These are phyloP conservation scores for Spinus olivaceus DNA, from an alignment of 2,797 vertebrate species.

Conservation along the genomic window DNA sequence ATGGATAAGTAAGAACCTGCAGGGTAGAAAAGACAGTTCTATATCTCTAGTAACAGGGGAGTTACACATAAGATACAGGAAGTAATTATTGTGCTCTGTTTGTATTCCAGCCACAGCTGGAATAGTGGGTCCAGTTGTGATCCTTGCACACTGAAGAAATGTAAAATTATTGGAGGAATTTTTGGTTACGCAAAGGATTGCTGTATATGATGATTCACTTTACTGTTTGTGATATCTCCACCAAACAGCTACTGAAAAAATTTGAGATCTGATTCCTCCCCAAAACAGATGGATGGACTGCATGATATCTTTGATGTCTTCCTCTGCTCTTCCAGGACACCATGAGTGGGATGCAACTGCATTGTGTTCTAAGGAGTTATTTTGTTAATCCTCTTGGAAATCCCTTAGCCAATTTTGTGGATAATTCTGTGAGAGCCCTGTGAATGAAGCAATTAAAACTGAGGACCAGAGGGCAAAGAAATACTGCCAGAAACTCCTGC, in stretches of 20 bases:
- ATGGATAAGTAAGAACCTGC: not conserved
- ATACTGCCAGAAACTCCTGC: not conserved
- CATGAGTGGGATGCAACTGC: rapidly evolving
- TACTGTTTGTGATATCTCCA: not conserved
- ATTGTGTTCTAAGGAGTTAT: not conserved
- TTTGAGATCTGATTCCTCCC: not conserved
- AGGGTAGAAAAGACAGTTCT: not conserved
- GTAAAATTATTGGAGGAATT: not conserved
- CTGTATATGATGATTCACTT: not conserved
- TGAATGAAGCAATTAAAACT: slow-evolving; percentile 24
- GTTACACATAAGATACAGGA: not conserved
- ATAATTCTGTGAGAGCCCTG: not conserved
- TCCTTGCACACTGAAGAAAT: not conserved
- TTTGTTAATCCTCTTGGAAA: not conserved
- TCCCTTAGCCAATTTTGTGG: not conserved
- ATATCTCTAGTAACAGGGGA: not conserved
- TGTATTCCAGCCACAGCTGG: not conserved
- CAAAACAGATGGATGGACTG: not conserved
- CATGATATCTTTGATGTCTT: not conserved
- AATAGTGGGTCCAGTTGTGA: not conserved
- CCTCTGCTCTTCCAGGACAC: not conserved
- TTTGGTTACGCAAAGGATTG: not conserved
- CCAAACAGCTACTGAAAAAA: not conserved
- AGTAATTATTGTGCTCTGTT: not conserved
- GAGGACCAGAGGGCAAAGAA: not conserved